Evolutionary conservation across 2,113 vertebrate genomes (phyloP).

Genomic region (Cyanoramphus novaezelandiae): DNA sequence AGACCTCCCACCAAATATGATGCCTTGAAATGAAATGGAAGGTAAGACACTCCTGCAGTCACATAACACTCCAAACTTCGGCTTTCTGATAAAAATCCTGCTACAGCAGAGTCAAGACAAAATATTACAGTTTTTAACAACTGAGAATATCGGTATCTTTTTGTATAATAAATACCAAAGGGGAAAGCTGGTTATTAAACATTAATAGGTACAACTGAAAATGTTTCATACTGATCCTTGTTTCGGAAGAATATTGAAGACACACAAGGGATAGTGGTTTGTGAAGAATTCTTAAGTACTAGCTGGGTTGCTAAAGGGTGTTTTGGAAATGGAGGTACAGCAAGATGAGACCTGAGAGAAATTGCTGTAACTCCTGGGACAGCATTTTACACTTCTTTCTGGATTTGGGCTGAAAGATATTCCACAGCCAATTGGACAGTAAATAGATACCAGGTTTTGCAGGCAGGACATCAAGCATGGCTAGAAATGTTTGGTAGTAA

Average conservation of each 20-base stretch:
- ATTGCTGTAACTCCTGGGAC: not conserved
- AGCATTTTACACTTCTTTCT: not conserved
- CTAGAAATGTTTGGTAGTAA: not conserved
- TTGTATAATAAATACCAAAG: not conserved
- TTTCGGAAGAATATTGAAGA: slow-evolving; percentile 10
- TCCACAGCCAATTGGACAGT: not conserved
- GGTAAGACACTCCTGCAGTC: not conserved
- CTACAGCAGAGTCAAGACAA: not conserved
- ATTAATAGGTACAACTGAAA: slow-evolving; percentile 5
- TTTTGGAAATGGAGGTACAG: not conserved
- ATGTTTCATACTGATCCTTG: not conserved
- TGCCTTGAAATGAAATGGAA: not conserved
- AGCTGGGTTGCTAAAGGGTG: not conserved
- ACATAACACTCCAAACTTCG: not conserved
- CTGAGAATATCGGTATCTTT: not conserved
- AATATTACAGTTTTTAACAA: not conserved
- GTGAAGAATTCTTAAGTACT: not conserved
- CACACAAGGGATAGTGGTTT: not conserved
- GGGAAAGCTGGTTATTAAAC: not conserved
- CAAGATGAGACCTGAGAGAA: not conserved
- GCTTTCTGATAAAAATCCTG: not conserved
- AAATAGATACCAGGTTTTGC: not conserved
- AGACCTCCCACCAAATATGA: not conserved
- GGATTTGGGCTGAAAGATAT: not conserved
- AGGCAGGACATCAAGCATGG: not conserved